Evolutionary conservation across 2,888 invertebrate genomes (phyloP).

Genomic region (Athalia cordata): DNA sequence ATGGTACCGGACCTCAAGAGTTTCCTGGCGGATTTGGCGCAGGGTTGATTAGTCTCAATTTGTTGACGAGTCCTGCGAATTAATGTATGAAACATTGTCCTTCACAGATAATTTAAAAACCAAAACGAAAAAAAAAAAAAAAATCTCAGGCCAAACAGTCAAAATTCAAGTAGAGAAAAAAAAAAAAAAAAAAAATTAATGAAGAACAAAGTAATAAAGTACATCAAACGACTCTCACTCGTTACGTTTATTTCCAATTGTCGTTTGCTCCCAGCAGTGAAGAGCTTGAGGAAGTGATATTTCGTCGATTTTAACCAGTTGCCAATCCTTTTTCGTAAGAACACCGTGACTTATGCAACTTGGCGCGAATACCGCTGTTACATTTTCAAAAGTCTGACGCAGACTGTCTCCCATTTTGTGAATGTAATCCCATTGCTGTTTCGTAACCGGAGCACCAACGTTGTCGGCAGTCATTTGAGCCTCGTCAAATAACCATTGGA

Average conservation of each 20-base stretch:
- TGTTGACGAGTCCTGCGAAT: constrained; percentile 60
- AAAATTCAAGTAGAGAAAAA: not conserved
- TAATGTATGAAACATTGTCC: too few relatives aligned
- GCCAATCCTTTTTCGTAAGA: constrained; percentile 91
- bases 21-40: constrained; percentile 63
- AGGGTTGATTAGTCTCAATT: constrained; percentile 65
- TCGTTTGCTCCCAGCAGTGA: constrained; percentile 88
- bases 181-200: not conserved
- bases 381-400: constrained; percentile 87
- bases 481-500: constrained; percentile 96
- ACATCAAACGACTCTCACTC: constrained; percentile 51
- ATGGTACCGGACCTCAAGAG: constrained; percentile 61
- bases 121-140: not conserved
- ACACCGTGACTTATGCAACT: constrained; percentile 95
- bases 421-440: constrained; percentile 95
- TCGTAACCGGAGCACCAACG: constrained; percentile 90
- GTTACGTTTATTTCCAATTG: constrained; percentile 57
- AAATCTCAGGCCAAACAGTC: not conserved
- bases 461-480: constrained; percentile 96
- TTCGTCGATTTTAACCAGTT: constrained; percentile 88
- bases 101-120: too few relatives aligned
- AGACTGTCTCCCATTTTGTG: constrained; percentile 92
- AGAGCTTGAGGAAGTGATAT: constrained; percentile 89
- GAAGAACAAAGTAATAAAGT: not conserved
- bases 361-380: constrained; percentile 93